These are phyloP conservation scores for Allygus modestus DNA, from an alignment of 2,888 invertebrate genomes.

Conservation along the genomic window DNA sequence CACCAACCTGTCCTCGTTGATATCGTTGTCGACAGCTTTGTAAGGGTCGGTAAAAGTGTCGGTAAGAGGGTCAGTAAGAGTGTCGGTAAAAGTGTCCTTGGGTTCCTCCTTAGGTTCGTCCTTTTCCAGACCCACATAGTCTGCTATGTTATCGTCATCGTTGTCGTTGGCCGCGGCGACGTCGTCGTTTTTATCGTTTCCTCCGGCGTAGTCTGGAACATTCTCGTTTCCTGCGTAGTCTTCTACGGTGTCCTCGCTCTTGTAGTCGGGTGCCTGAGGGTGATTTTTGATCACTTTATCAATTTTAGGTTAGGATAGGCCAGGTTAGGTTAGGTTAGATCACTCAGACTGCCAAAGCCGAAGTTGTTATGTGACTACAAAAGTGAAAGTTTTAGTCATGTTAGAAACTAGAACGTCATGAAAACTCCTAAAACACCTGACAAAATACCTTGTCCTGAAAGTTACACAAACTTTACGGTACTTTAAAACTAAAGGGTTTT, in stretches of 20 bases:
- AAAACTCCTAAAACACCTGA: too few species aligned
- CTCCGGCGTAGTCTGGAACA: background rate
- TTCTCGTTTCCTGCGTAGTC: slow-evolving; percentile 45
- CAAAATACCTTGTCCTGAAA: too few species aligned
- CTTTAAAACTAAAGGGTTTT: too few species aligned
- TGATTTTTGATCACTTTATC: too few species aligned
- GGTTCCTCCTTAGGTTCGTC: background rate
- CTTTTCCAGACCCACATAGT: background rate
- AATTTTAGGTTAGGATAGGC: background rate
- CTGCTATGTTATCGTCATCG: background rate
- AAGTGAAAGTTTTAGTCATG: too few species aligned
- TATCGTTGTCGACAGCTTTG: slow-evolving; percentile 11
- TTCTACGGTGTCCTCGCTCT: slow-evolving; percentile 25
- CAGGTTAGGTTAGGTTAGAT: too few species aligned
- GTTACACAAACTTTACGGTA: too few species aligned
- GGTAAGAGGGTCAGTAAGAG: background rate
- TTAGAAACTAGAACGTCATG: too few species aligned
- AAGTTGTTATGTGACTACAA: too few species aligned
- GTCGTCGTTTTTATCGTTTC: slow-evolving; percentile 14
- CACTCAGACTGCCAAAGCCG: too few species aligned
- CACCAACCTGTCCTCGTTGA: slow-evolving; percentile 32
- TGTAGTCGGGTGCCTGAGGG: background rate
- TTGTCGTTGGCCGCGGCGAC: background rate
- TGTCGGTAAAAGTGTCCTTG: slow-evolving; percentile 20
- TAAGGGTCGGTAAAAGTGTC: background rate